These are phyloP conservation scores for Gopherus evgoodei DNA, from an alignment of 2,113 vertebrate genomes.

Conservation along the genomic window DNA sequence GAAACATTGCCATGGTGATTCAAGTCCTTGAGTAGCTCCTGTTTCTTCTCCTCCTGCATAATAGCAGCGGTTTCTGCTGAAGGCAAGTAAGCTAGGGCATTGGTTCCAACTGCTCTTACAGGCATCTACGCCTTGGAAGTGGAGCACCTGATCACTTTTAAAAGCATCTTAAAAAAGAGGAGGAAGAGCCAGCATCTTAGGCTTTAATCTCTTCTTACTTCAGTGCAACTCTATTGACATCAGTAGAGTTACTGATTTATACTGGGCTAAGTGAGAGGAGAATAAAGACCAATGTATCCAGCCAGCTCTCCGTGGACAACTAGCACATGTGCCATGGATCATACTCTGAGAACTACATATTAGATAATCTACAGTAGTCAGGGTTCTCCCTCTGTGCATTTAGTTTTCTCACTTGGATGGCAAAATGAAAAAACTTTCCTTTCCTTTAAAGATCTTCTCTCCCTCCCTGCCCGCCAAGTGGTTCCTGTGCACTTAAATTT, in stretches of 20 bases:
- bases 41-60: background rate
- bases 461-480: background rate
- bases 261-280: background rate
- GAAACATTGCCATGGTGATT: conserved; percentile 20
- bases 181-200: background rate
- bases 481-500: background rate
- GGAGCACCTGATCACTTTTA: background rate
- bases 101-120: conserved; percentile 10
- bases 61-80: background rate
- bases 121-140: background rate
- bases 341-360: background rate
- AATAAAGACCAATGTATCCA: fast-evolving
- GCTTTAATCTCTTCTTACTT: background rate
- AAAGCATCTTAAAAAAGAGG: background rate
- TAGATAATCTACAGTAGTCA: background rate
- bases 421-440: background rate
- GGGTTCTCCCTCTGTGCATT: background rate
- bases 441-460: background rate
- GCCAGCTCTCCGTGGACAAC: background rate
- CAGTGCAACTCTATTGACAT: background rate
- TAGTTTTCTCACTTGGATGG: background rate
- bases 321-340: fast-evolving
- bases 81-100: background rate
- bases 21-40: background rate
- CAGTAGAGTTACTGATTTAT: background rate